A percentile compares a stretch with the other conserved stretches of the same genome.
Evolutionary conservation across 2,797 vertebrate species (phyloP).

Genomic region (Gallinago solitaria): DNA sequence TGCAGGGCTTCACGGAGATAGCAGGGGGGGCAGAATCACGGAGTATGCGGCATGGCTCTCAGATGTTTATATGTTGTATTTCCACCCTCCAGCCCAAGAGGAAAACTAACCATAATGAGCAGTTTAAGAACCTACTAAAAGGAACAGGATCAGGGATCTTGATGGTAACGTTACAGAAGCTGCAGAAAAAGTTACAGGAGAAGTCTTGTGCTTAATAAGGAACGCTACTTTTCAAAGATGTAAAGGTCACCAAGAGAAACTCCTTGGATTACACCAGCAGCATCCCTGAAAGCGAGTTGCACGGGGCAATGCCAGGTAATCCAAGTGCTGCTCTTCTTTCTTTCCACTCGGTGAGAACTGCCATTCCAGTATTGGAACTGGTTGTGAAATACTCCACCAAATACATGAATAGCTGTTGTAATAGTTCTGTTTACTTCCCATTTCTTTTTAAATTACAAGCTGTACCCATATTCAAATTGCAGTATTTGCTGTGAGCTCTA

Average conservation of each 20-base stretch:
- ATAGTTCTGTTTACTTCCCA: slow-evolving; percentile 57
- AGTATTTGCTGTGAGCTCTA: neutral
- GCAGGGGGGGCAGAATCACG: accelerated
- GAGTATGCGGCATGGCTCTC: neutral
- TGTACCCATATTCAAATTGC: neutral
- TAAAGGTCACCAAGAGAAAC: neutral
- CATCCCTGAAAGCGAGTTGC: neutral
- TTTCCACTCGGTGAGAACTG: neutral
- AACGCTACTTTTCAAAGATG: neutral
- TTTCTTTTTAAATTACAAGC: slow-evolving; percentile 27
- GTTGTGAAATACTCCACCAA: slow-evolving; percentile 36
- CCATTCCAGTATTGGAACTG: neutral
- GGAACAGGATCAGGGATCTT: neutral
- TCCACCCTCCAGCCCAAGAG: neutral
- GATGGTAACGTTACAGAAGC: neutral
- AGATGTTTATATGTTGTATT: neutral
- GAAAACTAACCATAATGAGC: neutral
- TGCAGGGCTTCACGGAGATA: neutral
- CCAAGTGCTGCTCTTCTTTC: neutral
- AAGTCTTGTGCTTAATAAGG: neutral
- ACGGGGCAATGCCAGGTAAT: neutral
- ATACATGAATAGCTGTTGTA: slow-evolving; percentile 11
- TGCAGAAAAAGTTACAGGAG: neutral
- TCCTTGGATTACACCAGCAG: neutral
- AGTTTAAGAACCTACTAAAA: neutral